Base-by-base conservation (phyloP, 2,797 vertebrate genomes). In the Melanotaenia parkinsoni region DNA sequence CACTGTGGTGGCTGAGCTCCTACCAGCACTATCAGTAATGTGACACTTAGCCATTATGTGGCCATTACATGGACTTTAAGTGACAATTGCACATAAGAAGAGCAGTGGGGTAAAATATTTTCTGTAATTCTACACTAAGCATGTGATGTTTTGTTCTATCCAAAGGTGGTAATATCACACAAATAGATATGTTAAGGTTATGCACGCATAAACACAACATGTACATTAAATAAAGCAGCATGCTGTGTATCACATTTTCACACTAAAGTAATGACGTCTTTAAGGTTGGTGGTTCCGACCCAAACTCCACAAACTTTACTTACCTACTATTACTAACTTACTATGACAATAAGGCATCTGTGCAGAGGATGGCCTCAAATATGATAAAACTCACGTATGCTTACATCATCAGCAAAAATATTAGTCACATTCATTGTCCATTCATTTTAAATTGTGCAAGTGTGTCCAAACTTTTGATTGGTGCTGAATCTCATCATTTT, bases 1-100 rank as follows among this genome's bases (percentile, higher is more conserved):
- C 73, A 72, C 63, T 43, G 64, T n/a, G n/a, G 64, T 50, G 51
- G 68, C 76, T 60, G 37, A 63, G 74, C 40, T 63, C 40, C 35
- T 47, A 78, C 56, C 33, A 62, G 53, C 13, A 12, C 58, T 60
- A 75, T 82, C 67, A 81, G 83, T 86, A 85, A 86, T 84, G 63
- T 78, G 59, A 76, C 75, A 81, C 71, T 77, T 57, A 64, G 66
- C 66, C 76, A 85, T 86, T 72, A 87, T 80, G 79, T 76, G 65
- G 54, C 67, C 67, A 78, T 84, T 90, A 82, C 64, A 80, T 80
- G 57, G 56, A 68, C 53, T 86, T 83, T 67, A 82, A 79, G 64
- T 57, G 80, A 89, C 79, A 78, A 64, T 40, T 57, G 65, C 24
- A 56, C 50, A 82, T 62, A 71, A 67, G 63, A 68, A 40, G 60